These are phyloP conservation scores for Montipora sp. DNA, from an alignment of 64 coral and sea anemone genomes.

Conservation along the genomic window DNA sequence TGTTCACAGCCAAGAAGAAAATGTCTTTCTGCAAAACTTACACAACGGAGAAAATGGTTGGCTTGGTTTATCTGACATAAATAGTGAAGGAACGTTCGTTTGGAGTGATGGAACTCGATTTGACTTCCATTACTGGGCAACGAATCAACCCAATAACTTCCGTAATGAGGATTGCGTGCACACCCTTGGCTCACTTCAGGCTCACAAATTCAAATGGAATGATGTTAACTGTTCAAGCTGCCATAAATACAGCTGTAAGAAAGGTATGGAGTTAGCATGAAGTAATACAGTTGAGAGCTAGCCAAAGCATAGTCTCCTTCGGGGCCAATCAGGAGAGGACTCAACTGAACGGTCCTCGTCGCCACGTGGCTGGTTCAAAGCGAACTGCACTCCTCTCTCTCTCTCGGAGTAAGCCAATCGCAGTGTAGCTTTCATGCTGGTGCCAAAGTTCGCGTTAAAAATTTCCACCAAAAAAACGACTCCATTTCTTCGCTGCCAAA, in stretches of 20 bases:
- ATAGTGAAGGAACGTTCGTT: slow-evolving; percentile 23
- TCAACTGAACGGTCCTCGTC: too few relatives aligned
- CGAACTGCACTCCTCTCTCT: too few relatives aligned
- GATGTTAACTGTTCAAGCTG: slow-evolving; percentile 39
- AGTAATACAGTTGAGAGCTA: too few relatives aligned
- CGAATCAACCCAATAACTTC: slow-evolving; percentile 4
- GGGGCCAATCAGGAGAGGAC: too few relatives aligned
- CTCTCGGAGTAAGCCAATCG: too few relatives aligned
- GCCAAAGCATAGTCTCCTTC: too few relatives aligned
- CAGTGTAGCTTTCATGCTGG: too few relatives aligned
- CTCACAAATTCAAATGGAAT: slow-evolving; percentile 29
- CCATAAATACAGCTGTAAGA: slow-evolving; percentile 54
- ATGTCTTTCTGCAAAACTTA: slow-evolving; percentile 54
- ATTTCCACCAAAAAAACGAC: too few relatives aligned
- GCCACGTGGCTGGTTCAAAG: too few relatives aligned
- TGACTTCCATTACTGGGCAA: slow-evolving; percentile 56
- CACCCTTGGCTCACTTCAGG: slow-evolving; percentile 8
- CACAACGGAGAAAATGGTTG: slow-evolving; percentile 32
- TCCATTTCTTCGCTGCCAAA: too few relatives aligned
- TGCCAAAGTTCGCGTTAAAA: too few relatives aligned
- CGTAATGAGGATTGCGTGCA: slow-evolving; percentile 43
- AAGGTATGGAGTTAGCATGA: slow-evolving; percentile 12
- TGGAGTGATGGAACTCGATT: not conserved
- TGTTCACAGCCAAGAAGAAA: slow-evolving; percentile 36
- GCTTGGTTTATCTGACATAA: slow-evolving; percentile 46